A percentile compares a stretch with the other conserved stretches of the same genome.
phyloP scores from a whole-genome alignment of 1,140 invertebrate species.

The Diabrotica virgifera region DNA sequence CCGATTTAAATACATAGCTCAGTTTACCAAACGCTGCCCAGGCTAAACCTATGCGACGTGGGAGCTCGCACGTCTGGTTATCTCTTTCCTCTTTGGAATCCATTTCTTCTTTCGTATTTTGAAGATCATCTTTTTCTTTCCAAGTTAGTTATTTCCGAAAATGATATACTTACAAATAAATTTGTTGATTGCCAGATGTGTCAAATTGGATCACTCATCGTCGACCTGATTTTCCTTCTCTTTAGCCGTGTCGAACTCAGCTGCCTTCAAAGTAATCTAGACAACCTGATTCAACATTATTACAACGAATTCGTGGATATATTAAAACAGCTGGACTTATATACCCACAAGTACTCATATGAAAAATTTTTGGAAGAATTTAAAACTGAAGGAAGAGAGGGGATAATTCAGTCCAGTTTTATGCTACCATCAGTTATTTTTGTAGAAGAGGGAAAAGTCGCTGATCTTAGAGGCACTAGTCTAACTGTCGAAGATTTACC shows the following conservation, averaged over 20 bases:
- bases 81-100: too few species aligned
- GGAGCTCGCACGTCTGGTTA: too few species aligned
- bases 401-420: conserved; percentile 9
- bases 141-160: too few species aligned
- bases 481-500: too few species aligned
- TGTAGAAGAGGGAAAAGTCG: conserved; percentile 1
- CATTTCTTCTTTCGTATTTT: too few species aligned
- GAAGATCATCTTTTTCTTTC: too few species aligned
- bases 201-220: conserved; percentile 48
- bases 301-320: conserved; percentile 36
- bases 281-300: conserved; percentile 51
- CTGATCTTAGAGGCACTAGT: not conserved
- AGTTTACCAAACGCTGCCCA: too few species aligned
- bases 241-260: conserved; percentile 49
- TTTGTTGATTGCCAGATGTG: conserved; percentile 64
- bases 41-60: too few species aligned
- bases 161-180: conserved; percentile 55
- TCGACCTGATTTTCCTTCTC: conserved; percentile 56
- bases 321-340: conserved; percentile 16
- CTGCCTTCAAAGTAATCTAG: conserved; percentile 42
- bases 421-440: conserved; percentile 12
- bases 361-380: conserved; percentile 23
- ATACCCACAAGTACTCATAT: conserved; percentile 7
- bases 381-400: not conserved
- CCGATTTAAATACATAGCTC: too few species aligned